Evolutionary conservation across 1,140 invertebrate genomes (phyloP), one percentile per base, ranked within the genome.

Genomic region (Panagrolaimus sp.): DNA sequence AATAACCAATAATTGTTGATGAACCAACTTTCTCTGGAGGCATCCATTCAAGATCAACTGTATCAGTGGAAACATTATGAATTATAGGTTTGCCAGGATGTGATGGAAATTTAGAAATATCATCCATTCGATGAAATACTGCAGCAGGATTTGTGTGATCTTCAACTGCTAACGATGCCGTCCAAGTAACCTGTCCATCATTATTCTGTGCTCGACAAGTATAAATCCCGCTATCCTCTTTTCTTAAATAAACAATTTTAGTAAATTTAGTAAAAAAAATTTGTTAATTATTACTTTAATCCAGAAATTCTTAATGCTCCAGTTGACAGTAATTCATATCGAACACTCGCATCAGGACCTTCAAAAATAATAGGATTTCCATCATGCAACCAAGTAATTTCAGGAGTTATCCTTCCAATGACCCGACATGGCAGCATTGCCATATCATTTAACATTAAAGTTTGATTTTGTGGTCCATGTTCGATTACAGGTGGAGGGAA

Each of bases 391-490:
- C 93, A 96, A 32, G 87, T 87, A 0, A 91, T 90, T 44, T 84
- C 87, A 9, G 89, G 88, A 63, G 87, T 87, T 3, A 89, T 81
- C n/a, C 76, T 89, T 10, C 89, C 88, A 0, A 85, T 85, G 1
- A 89, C 90, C 71, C 90, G 88, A 82, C 93, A 96, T 0, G 89
- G 90, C 77, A 95, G 84, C 68, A 88, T 88, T 1, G 90, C 91
- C 46, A 89, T 88, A 58, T 89, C 90, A 69, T 90, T 89, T 43
- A 91, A 80, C 0, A 90, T 89, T 10, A 94, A 83, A 0, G 92
- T 95, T 85, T 94, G 92, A 85, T 95, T 95, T 43, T 89, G 88
- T n/a, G 92, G 91, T 0, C 91, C 91, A 48, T 92, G 87, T 79
- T 90, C 88, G 67, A 95, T 93, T 68, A 94, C 90, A 17, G 92